phyloP scores from a whole-genome alignment of 2,888 invertebrate species.

The Andrena trimmerana region DNA sequence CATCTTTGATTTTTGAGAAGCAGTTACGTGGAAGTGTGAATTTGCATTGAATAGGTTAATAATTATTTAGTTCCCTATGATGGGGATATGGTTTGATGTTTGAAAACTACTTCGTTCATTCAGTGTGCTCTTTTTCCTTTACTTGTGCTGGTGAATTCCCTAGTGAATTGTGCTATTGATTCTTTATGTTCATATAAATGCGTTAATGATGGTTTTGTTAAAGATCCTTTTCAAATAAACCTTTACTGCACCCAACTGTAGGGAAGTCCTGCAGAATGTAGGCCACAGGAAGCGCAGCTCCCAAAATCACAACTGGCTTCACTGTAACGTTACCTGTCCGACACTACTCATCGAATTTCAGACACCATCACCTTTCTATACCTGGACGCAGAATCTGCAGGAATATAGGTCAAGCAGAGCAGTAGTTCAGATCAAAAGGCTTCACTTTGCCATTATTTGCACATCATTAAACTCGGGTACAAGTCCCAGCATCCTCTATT shows the following conservation, averaged over 20 bases:
- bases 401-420: not conserved
- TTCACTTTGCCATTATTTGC: conserved; percentile 3
- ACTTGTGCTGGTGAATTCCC: too few species aligned
- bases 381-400: not conserved
- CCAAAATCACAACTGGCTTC: conserved; percentile 25
- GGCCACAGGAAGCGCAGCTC: conserved; percentile 20
- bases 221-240: not conserved
- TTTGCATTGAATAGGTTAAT: too few species aligned
- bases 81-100: not conserved
- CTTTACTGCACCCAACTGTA: not conserved
- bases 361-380: not conserved
- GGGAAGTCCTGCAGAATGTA: not conserved
- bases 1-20: too few species aligned
- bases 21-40: too few species aligned
- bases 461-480: not conserved
- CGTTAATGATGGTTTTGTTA: not conserved
- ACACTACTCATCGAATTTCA: not conserved
- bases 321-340: conserved; percentile 23
- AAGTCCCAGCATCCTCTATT: not conserved
- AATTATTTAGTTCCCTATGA: too few species aligned
- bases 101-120: not conserved
- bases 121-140: not conserved
- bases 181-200: too few species aligned
- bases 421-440: not conserved
- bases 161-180: too few species aligned